Evolutionary conservation across 2,797 vertebrate genomes (phyloP).

Genomic region (Bradypodion pumilum): DNA sequence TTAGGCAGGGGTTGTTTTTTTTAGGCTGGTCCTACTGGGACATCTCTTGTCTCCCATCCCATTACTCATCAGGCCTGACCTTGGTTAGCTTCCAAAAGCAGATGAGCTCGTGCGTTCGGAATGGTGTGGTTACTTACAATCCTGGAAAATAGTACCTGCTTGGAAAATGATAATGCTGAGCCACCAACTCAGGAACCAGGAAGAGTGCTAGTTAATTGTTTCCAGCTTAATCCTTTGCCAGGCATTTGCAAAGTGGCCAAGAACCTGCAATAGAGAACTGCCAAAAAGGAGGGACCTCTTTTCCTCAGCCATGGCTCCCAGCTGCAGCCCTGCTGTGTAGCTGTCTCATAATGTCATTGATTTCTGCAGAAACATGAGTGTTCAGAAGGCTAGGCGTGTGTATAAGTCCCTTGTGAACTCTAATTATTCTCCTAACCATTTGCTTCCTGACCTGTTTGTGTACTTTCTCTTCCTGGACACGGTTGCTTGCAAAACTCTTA

Average conservation of each 20-base stretch:
- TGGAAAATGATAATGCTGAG: no score
- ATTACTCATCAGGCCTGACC: no score
- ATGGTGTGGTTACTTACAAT: no score
- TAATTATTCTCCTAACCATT: background rate
- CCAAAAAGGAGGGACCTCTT: background rate
- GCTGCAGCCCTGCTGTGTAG: background rate
- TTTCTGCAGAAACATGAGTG: background rate
- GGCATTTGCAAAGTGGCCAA: background rate
- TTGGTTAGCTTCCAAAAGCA: no score
- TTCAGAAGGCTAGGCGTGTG: background rate
- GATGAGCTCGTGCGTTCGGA: no score
- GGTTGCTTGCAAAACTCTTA: no score
- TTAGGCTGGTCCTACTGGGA: no score
- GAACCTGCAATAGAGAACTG: no score
- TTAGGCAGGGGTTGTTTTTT: no score
- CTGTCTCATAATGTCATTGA: background rate
- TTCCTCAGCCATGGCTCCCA: background rate
- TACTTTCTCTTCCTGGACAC: background rate
- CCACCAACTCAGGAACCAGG: background rate
- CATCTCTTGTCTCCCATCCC: no score
- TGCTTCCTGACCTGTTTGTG: background rate
- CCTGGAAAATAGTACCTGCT: no score
- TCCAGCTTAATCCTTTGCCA: background rate
- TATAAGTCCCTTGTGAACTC: no score
- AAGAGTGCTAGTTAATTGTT: background rate